Base-by-base conservation (phyloP, 2,113 vertebrate genomes). In the Paralichthys olivaceus region DNA sequence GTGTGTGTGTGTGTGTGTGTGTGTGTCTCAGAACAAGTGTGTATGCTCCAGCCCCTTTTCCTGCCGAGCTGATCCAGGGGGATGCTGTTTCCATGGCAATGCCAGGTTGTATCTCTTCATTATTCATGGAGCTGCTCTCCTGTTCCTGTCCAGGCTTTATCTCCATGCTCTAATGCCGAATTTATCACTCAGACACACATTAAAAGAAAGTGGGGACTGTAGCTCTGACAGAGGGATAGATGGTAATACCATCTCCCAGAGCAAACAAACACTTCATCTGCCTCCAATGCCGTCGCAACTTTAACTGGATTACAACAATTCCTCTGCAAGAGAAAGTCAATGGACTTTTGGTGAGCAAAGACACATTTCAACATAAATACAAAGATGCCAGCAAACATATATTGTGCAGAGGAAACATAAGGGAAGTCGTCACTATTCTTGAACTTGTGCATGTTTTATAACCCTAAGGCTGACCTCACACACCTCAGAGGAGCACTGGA, bases 41-140 rank as follows among this genome's bases (percentile, higher is more conserved):
- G 40, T 29, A 7, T 49, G 72, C 15, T 76, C 43, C 64, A 71
- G 26, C 45, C 64, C 69, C 77, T 69, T 72, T 80, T 75, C 69
- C 83, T 60, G 57, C 86, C 72, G 77, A 37, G 72, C 51, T 70
- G 54, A 89, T 90, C 80, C 78, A 34, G 75, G 56, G 67, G 78
- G 76, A 87, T 82, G 83, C 69, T 80, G 91, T 94, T 94, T 84
- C 91, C 85, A 94, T 91, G 86, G 89, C 83, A 90, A 93, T 86
- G 54, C 60, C 89, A 88, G 85, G 87, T 91, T 87, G 88, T 65
- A 83, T 83, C 80, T 86, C 87, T 94, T 88, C 89, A 92, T 90
- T 91, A 93, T 91, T 93, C 87, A 92, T 90, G 75, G 70, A 3
- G 54, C 66, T 73, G 79, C 80, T 85, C 80, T 69, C 34, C 66